Conservation (phyloP, 2,113 vertebrate genomes). For the Brachypodius melanocephalos region DNA sequence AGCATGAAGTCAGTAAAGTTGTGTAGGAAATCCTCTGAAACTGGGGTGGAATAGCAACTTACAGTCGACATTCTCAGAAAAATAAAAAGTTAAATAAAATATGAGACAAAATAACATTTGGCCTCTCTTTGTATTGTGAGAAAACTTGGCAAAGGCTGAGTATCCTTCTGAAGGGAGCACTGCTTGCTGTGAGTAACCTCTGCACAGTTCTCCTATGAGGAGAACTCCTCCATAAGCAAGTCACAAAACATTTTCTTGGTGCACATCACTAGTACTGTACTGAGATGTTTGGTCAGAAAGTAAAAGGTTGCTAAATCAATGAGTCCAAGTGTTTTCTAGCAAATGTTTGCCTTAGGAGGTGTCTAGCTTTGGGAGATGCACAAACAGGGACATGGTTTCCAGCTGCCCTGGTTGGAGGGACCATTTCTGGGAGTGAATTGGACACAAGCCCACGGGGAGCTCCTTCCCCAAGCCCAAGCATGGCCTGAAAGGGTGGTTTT, state of each 20-base stretch:
- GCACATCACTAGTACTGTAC: not conserved
- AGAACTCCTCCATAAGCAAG: not conserved
- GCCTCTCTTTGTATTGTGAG: not conserved
- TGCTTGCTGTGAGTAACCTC: not conserved
- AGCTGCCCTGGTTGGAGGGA: not conserved
- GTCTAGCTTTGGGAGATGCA: not conserved
- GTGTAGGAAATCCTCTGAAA: conserved; percentile 28
- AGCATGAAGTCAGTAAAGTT: conserved; percentile 21
- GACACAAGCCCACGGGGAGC: not conserved
- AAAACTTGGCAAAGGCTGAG: not conserved
- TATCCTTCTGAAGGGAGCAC: not conserved
- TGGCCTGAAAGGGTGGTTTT: not conserved
- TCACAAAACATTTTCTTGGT: not conserved
- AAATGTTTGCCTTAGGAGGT: not conserved
- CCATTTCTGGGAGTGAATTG: fast-evolving
- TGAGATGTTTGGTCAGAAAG: not conserved
- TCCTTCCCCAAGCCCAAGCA: fast-evolving
- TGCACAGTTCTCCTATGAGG: not conserved
- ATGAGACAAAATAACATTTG: not conserved
- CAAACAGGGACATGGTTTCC: not conserved
- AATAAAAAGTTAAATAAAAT: not conserved
- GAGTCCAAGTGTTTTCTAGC: not conserved
- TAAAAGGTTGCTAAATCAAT: not conserved
- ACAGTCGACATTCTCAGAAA: not conserved
- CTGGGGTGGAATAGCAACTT: not conserved